These are phyloP conservation scores for Sebastes baramenuke DNA, from an alignment of 2,797 vertebrate species.

Conservation along the genomic window DNA sequence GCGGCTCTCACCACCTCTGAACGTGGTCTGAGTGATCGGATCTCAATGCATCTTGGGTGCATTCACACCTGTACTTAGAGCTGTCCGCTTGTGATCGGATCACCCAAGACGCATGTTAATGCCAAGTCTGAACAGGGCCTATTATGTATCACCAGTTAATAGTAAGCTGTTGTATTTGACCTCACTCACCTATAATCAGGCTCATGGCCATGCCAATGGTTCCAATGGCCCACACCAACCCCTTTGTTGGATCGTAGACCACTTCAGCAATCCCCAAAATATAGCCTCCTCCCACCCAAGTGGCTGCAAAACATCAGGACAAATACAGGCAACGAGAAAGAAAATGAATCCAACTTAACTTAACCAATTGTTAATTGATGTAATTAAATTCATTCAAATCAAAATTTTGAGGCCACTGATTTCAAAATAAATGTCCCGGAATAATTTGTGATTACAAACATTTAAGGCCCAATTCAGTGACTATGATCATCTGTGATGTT, in stretches of 20 bases:
- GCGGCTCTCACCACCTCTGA: too few species aligned
- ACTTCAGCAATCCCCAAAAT: conserved; percentile 79
- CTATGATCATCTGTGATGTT: neutral
- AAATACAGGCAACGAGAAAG: neutral
- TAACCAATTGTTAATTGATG: neutral
- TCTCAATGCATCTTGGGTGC: too few species aligned
- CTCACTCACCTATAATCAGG: conserved; percentile 73
- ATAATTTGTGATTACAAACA: neutral
- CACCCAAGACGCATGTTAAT: too few species aligned
- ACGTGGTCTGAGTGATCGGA: too few species aligned
- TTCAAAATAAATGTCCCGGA: neutral
- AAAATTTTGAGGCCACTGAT: too few species aligned
- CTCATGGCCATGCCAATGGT: conserved; percentile 69
- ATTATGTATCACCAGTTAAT: neutral
- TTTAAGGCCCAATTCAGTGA: neutral
- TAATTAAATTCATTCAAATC: neutral
- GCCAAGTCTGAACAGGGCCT: too few species aligned
- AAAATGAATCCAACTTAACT: neutral
- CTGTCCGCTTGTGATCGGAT: too few species aligned
- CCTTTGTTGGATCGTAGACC: conserved; percentile 76
- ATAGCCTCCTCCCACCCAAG: conserved; percentile 81
- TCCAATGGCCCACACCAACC: conserved; percentile 76
- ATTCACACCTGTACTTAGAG: too few species aligned
- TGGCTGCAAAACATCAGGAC: conserved; percentile 67
- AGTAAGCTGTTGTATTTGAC: neutral